Conservation (phyloP, 1,140 invertebrate species). For the Drosophila setifemur region DNA sequence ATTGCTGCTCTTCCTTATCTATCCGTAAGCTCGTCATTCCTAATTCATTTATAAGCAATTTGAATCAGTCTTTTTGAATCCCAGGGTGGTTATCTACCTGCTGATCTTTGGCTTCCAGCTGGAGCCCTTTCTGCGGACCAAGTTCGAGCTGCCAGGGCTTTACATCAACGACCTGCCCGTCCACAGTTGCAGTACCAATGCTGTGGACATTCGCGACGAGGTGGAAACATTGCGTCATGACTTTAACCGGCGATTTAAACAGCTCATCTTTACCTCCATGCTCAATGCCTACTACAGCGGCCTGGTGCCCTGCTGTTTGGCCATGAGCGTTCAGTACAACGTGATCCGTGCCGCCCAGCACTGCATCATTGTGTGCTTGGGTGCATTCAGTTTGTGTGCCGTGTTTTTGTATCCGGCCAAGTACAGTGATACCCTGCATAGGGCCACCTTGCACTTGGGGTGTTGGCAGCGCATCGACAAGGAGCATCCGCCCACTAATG, state of each 20-base stretch:
- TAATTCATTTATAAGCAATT: background rate
- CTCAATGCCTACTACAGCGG: constrained; percentile 95
- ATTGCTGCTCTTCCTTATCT: constrained; percentile 85
- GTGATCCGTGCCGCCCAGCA: constrained; percentile 92
- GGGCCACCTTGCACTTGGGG: constrained; percentile 94
- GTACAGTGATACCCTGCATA: constrained; percentile 94
- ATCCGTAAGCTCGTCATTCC: constrained; percentile 88
- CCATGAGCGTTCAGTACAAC: constrained; percentile 93
- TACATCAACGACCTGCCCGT: constrained; percentile 83
- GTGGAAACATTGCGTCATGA: constrained; percentile 92
- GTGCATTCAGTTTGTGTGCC: constrained; percentile 91
- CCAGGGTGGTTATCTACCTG: constrained; percentile 89
- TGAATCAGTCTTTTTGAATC: background rate
- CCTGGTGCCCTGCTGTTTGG: constrained; percentile 95
- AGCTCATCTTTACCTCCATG: constrained; percentile 94
- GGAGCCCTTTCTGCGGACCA: constrained; percentile 88
- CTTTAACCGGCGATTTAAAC: constrained; percentile 94
- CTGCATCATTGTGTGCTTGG: constrained; percentile 91
- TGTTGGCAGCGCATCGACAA: constrained; percentile 88
- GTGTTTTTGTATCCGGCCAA: constrained; percentile 88
- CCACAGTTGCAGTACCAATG: constrained; percentile 88
- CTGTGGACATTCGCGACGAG: constrained; percentile 90
- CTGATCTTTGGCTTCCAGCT: constrained; percentile 91
- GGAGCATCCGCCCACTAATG: constrained; percentile 62
- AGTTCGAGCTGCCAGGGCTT: constrained; percentile 78